Conservation (phyloP, 2,113 vertebrate genomes). For the Pristiophorus japonicus region DNA sequence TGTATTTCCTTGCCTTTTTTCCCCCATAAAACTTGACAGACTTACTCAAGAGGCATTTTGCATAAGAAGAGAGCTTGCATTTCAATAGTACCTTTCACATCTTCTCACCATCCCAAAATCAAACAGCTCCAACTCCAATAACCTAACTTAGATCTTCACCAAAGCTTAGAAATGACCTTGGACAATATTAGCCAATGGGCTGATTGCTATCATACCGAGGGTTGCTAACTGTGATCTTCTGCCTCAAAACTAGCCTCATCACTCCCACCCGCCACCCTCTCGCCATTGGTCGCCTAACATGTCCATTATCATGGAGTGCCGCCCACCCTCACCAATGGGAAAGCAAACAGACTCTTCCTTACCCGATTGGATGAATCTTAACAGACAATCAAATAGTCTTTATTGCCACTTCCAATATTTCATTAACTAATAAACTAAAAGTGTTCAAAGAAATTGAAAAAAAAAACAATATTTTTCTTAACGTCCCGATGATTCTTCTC, state of each 20-base stretch:
- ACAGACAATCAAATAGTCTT: background rate
- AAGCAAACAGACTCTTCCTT: background rate
- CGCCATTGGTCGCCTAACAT: background rate
- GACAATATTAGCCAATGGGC: background rate
- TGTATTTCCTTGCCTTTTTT: background rate
- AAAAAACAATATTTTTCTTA: too few relatives aligned
- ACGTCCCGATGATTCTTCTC: too few relatives aligned
- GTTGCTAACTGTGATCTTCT: background rate
- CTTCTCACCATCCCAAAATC: background rate
- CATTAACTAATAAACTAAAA: background rate
- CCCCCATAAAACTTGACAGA: background rate
- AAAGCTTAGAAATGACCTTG: background rate
- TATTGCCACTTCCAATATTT: background rate
- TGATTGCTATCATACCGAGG: too few relatives aligned
- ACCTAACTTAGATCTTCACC: background rate
- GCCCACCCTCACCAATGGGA: background rate
- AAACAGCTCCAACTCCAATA: background rate
- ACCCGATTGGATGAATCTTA: background rate
- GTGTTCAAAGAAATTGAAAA: too few relatives aligned
- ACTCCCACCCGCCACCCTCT: background rate
- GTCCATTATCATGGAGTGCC: background rate
- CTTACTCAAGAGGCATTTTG: background rate
- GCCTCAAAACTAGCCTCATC: background rate
- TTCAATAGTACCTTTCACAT: background rate
- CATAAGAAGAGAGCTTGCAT: background rate